Base-by-base conservation (phyloP, 2,888 invertebrate species). In the Elmis aenea region DNA sequence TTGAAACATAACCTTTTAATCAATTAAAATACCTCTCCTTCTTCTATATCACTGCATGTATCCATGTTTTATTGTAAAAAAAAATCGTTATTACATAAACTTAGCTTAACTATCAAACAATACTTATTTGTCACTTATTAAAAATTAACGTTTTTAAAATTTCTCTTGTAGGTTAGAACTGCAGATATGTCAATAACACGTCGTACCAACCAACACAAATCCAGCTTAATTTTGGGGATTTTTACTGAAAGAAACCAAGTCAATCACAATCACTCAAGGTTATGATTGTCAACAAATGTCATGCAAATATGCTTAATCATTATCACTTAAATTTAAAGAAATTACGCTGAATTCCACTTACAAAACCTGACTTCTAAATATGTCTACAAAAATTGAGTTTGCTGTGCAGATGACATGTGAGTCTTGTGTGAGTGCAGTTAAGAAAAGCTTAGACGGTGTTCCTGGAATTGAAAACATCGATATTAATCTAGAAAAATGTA, bases 341-440 rank as follows among this genome's bases (percentile, higher is more conserved):
- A n/a, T n/a, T n/a, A n/a, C n/a, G n/a, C n/a, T n/a, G n/a, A n/a
- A n/a, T n/a, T n/a, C n/a, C n/a, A n/a, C n/a, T n/a, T n/a, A n/a
- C n/a, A n/a, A n/a, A n/a, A n/a, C n/a, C n/a, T n/a, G n/a, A n/a
- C n/a, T n/a, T n/a, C 4, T 8, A 32, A 40, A 23, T 32, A 66
- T 67, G 66, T 56, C 62, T 15, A 61, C 61, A 5, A 64, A 79
- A 75, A 72, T 81, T 22, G 81, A 82, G 57, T 81, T 82, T 64
- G 76, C 77, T 2, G 80, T 82, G 6, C 70, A 81, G 61, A 77
- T 81, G 73, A 73, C 71, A 34, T 76, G 75, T 37, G 67, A 73
- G 18, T 69, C 70, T 36, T 77, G 77, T 54, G 74, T 70, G 0
- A 61, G 72, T 11, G 67, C 69, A 11, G 67, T 79, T 2, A 62